Evolutionary conservation across 2,888 invertebrate species (phyloP), one percentile per base, ranked within the genome.

Genomic region (Portevinia maculata): DNA sequence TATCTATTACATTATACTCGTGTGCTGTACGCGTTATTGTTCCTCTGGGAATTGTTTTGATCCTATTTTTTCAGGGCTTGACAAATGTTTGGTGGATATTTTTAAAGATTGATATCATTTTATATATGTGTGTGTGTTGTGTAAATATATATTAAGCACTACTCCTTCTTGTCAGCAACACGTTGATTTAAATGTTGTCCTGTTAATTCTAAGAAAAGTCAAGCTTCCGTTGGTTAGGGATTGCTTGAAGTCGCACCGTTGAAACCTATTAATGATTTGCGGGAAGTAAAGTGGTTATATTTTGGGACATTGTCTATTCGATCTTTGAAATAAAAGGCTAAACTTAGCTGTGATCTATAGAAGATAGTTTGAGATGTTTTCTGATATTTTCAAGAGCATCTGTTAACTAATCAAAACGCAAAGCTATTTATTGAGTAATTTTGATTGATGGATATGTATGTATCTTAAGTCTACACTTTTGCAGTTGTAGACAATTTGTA

Each of bases 101-200:
- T 57, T 41, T 15, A 19, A 65, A 74, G 24, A 65, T 57, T 64
- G 64, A 64, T 62, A 32, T 75, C 9, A 53, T 39, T 62, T 59
- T 75, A 15, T 70, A 48, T 75, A n/a, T n/a, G n/a, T n/a, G 52
- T 81, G 17, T 60, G 39, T 79, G 50, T 71, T 73, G 60, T 73
- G 64, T 81, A 76, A 59, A 81, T 64, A 81, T 57, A 75, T 65
- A 39, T 44, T 19, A 19, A 11, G 81, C 75, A 76, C 81, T 70
- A 32, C 9, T 39, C 19, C 37, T 59, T 52, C 59, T 70, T 75
- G 52, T 69, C 34, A 74, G 62, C 75, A 59, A 70, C 75, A 81
- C 59, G 48, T 76, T 70, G n/a, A 53, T 53, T 46, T 70, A 39
- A 46, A 70, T 76, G 81, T 76, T 76, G 57, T 70, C 50, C 39